Evolutionary conservation across 2,113 vertebrate species (phyloP), one percentile per base, ranked within the genome.

Genomic region (Oxyruncus cristatus): DNA sequence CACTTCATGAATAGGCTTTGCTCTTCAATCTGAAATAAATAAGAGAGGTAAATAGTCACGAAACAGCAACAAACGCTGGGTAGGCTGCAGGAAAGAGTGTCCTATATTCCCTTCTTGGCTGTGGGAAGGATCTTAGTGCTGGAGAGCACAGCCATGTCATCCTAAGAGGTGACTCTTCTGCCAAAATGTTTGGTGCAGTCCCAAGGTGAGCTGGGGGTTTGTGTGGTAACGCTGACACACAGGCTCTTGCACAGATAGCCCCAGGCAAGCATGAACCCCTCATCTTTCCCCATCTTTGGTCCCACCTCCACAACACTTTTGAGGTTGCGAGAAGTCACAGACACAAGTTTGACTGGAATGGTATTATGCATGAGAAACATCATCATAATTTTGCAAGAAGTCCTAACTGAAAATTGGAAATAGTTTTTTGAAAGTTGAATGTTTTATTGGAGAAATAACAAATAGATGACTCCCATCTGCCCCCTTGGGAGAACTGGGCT

Each of bases 31-130:
- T 47, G 30, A 85, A 91, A 70, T 32, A 59, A 78, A 22, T 39
- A 35, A 13, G 9, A 72, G 28, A 67, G 11, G n/a, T 32, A 50
- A 66, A 84, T 17, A 46, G 5, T 15, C 12, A 35, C 4, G 3
- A 21, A 52, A 85, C 19, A 84, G 32, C 4, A 47, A 42, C 20
- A 28, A 67, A 37, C 4, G 0, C 10, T 20, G 24, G 12, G 32
- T 35, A 71, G 27, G 8, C 63, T 56, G 17, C 39, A 55, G 16
- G 6, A 7, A 3, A 0, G 1, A 39, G 22, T 18, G 12, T 33
- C 8, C 17, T 41, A 1, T 2, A 0, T 35, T 92, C 27, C 3
- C 4, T 59, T 33, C 44, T 26, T 30, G 14, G 10, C 19, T n/a
- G 15, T 44, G 21, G 32, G 37, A n/a, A 55, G 6, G 53, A 5